These are phyloP conservation scores for Panzeria rudis DNA, from an alignment of 2,888 invertebrate species.

Conservation along the genomic window DNA sequence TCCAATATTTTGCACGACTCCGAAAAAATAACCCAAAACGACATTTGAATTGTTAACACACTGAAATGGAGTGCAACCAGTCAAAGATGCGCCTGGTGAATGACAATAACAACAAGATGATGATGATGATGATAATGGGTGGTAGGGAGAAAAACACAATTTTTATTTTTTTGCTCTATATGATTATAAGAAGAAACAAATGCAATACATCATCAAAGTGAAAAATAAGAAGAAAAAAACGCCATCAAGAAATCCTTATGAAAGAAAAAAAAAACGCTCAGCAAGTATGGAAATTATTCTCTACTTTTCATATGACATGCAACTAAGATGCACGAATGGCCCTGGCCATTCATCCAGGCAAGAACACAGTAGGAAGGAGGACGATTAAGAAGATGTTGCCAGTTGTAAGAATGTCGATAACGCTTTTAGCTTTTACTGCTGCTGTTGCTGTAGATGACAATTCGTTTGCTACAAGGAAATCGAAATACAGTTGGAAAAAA, in stretches of 20 bases:
- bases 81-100: conserved; percentile 44
- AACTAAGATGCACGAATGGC: conserved; percentile 49
- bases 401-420: conserved; percentile 35
- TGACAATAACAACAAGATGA: conserved; percentile 25
- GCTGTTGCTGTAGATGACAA: conserved; percentile 51
- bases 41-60: conserved; percentile 68
- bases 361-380: conserved; percentile 10
- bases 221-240: conserved; percentile 52
- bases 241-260: conserved; percentile 40
- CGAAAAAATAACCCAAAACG: conserved; percentile 48
- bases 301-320: conserved; percentile 56
- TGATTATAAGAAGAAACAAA: conserved; percentile 61
- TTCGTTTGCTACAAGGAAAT: conserved; percentile 76
- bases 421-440: background rate
- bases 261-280: conserved; percentile 16
- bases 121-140: background rate
- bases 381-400: conserved; percentile 44
- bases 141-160: conserved; percentile 1
- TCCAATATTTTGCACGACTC: conserved; percentile 49
- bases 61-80: conserved; percentile 34
- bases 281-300: conserved; percentile 33
- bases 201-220: conserved; percentile 66
- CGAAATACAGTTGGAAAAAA: conserved; percentile 80
- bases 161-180: conserved; percentile 27
- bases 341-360: conserved; percentile 28